These are phyloP conservation scores for Brachionichthys hirsutus DNA, from an alignment of 2,113 vertebrate species.

Conservation along the genomic window DNA sequence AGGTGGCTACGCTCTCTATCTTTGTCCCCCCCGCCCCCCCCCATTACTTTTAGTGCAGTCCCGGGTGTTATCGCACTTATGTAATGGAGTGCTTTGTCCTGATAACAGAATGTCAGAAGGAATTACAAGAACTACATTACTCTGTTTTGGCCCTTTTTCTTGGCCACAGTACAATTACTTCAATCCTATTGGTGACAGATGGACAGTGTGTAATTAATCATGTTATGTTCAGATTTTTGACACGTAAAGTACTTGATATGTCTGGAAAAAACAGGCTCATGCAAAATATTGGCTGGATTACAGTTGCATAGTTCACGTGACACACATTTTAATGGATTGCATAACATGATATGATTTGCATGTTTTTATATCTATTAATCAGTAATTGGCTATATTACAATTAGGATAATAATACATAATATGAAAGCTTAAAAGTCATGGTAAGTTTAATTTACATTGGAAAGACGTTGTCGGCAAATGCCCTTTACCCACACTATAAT, in stretches of 20 bases:
- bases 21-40: too few relatives aligned
- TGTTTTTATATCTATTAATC: too few relatives aligned
- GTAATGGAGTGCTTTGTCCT: constrained; percentile 53
- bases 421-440: constrained; percentile 17
- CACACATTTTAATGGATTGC: too few relatives aligned
- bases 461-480: constrained; percentile 22
- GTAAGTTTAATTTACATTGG: constrained; percentile 20
- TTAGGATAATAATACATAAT: constrained; percentile 15
- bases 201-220: constrained; percentile 5
- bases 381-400: constrained; percentile 3
- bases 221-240: neutral
- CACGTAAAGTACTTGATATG: too few relatives aligned
- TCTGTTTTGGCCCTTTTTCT: constrained; percentile 4
- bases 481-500: constrained; percentile 21
- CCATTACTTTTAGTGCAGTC: constrained; percentile 50
- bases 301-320: neutral
- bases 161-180: constrained; percentile 17
- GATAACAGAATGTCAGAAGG: constrained; percentile 51
- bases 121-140: constrained; percentile 25
- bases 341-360: too few relatives aligned
- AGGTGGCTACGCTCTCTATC: constrained; percentile 54
- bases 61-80: constrained; percentile 62
- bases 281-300: neutral
- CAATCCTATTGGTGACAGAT: constrained; percentile 2
- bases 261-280: too few relatives aligned